Evolutionary conservation across 2,888 invertebrate genomes (phyloP).

Genomic region (Vanessa cardui): DNA sequence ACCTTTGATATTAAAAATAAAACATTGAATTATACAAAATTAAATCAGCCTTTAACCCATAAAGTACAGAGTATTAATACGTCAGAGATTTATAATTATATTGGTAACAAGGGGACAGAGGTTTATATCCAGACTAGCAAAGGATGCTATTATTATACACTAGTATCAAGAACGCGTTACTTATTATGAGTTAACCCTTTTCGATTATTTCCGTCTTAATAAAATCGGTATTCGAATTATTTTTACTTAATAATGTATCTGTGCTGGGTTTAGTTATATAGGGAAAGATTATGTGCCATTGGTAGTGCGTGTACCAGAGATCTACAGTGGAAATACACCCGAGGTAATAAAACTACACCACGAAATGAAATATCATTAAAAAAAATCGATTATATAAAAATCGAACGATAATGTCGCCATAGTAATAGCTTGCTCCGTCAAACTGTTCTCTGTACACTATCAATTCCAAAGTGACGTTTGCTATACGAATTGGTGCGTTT

Average conservation of each 20-base stretch:
- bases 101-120: too few relatives aligned
- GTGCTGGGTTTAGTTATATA: neutral
- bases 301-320: constrained; percentile 34
- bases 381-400: neutral
- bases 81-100: too few relatives aligned
- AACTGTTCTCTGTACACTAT: constrained; percentile 8
- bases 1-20: too few relatives aligned
- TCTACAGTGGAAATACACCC: constrained; percentile 28
- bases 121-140: too few relatives aligned
- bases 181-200: too few relatives aligned
- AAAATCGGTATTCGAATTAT: too few relatives aligned
- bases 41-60: too few relatives aligned
- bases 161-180: too few relatives aligned
- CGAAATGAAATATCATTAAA: neutral
- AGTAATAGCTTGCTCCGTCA: constrained; percentile 5
- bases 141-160: neutral
- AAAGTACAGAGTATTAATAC: too few relatives aligned
- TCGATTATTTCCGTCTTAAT: too few relatives aligned
- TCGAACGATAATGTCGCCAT: too few relatives aligned
- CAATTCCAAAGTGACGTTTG: constrained; percentile 19
- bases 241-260: neutral
- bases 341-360: constrained; percentile 17
- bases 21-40: too few relatives aligned
- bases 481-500: constrained; percentile 19
- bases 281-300: constrained; percentile 21